A percentile compares a stretch with the other conserved stretches of the same genome.
phyloP scores from a whole-genome alignment of 2,113 vertebrate genomes.

The Notiomystis cincta region DNA sequence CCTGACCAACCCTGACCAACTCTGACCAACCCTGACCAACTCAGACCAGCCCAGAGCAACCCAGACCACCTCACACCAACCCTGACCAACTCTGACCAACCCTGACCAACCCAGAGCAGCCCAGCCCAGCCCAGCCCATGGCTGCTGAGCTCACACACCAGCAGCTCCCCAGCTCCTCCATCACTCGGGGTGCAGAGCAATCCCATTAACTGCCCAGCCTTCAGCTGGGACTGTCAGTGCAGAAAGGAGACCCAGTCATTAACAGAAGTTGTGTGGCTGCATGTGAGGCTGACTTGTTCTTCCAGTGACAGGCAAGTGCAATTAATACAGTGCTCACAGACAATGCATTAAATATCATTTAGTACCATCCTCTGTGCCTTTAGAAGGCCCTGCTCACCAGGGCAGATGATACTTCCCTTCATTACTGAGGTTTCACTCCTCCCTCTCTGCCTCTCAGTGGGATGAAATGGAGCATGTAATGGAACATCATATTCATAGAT shows the following conservation, averaged over 20 bases:
- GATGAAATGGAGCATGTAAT: constrained; percentile 45
- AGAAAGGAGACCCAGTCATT: background rate
- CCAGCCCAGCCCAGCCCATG: no score
- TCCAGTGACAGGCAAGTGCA: background rate
- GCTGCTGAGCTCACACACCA: no score
- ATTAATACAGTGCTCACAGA: background rate
- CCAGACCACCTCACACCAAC: no score
- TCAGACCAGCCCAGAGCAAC: no score
- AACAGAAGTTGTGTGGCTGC: background rate
- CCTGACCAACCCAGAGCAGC: no score
- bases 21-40: no score
- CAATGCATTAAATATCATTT: background rate
- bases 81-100: no score
- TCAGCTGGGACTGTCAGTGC: background rate
- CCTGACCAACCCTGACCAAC: no score
- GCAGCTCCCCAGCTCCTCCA: no score
- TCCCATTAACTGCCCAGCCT: background rate
- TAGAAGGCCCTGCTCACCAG: background rate
- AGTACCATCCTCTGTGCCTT: background rate
- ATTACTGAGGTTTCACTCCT: background rate
- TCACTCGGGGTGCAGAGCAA: background rate
- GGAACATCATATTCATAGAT: background rate
- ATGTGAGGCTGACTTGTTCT: background rate
- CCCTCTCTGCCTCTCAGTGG: background rate
- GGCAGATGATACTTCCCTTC: background rate